Evolutionary conservation across 2,797 vertebrate species (phyloP), one percentile per base, ranked within the genome.

Genomic region (Rhinophrynus dorsalis): DNA sequence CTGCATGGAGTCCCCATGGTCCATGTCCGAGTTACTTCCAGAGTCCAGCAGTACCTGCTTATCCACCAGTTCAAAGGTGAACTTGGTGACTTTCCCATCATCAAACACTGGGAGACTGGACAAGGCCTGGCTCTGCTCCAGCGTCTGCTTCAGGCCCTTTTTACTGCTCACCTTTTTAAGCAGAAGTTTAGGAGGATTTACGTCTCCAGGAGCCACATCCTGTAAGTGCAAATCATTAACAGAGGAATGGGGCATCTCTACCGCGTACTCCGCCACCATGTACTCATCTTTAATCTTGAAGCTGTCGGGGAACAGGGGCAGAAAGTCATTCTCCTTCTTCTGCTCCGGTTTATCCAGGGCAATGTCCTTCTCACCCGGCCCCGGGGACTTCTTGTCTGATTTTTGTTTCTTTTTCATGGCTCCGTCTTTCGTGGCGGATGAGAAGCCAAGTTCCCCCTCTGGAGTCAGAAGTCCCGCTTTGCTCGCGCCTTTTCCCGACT

Each of bases 281-380:
- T 97, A 99, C 57, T 99, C 97, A 9, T 98, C 95, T 83, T 99
- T 99, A 27, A 99, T 94, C 88, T 99, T 99, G 78, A 96, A 92
- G 79, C 93, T 88, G 45, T 93, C 88, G 2, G 91, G 84, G 48
- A 92, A 98, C 48, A 98, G 91, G 75, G 95, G 93, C 84, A 96
- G 87, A 75, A 92, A 92, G 85, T 96, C 94, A 1, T 85, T 90
- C 74, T 87, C 85, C 72, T 87, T 92, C 78, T 91, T 92, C 76
- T 91, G 89, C 32, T 94, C 94, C 1, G 82, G 88, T 78, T 96
- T 96, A 72, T 93, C 91, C 32, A 86, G 84, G 0, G 67, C 64
- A 58, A 84, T 74, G 7, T 85, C 91, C 55, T 91, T 89, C 74
- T 85, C 91, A 29, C 81, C 80, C 23, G 83, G 70, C n/a, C 78